Evolutionary conservation across 2,888 invertebrate genomes (phyloP), one percentile per base, ranked within the genome.

Genomic region (Diarsia dahlii): DNA sequence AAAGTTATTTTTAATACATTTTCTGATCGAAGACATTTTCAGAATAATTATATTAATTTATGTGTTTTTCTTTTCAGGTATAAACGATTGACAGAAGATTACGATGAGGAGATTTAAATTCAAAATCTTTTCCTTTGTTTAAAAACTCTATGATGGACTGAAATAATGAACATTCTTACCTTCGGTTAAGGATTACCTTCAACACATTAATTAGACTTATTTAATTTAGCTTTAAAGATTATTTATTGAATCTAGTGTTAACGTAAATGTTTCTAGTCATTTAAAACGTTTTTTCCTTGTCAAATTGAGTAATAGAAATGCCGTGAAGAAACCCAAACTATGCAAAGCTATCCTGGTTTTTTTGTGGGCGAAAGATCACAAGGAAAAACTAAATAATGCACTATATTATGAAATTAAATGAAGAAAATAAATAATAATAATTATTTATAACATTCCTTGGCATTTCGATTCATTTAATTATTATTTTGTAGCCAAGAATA

Each of bases 221-320:
- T 67, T 18, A 15, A 71, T 39, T 71, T 23, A 50, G 39, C 39
- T 13, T 1, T 50, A 39, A 2, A 3, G 13, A 10, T 3, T 45
- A 66, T 66, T 52, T 71, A 52, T 52, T 71, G 12, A 23, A 39
- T 12, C 1, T 52, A 66, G 23, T 50, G 71, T 3, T 50, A 5
- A 52, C 34, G 12, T 28, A 12, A 48, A 34, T 18, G 3, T 23
- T 52, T 71, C 71, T 71, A 71, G 71, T 45, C 67, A 66, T 52
- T 15, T 20, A 23, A 39, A 45, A 45, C 3, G 3, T 45, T 45
- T 45, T 63, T 63, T 8, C 45, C 45, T n/a, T 1, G n/a, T 18
- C n/a, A 8, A 45, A 8, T 3, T n/a, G n/a, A 45, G 13, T 45
- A 62, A 45, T 13, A 15, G 15, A 15, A 45, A 63, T 45, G 45